Evolutionary conservation across 1,140 invertebrate species (phyloP), one percentile per base, ranked within the genome.

Genomic region (Aphaenogaster floridana): DNA sequence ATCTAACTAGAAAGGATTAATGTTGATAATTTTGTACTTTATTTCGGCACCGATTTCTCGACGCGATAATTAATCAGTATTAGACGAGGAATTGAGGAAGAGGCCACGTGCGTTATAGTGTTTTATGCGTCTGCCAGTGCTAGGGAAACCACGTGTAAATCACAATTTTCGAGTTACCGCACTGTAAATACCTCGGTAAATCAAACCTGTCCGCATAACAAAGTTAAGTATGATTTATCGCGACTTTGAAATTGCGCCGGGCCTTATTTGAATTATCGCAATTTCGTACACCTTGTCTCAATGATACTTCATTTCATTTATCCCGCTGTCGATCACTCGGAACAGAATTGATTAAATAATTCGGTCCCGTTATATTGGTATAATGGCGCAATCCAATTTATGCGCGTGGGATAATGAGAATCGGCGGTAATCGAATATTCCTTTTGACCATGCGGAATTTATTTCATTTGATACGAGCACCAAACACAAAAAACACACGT

Each of bases 141-240:
- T 48, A 61, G 57, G 69, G 5, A 21, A 74, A 74, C 54, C 69
- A 48, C 69, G 80, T 84, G 80, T 84, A 84, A 84, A 84, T 84
- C 80, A 84, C 80, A 76, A 84, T 84, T 84, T 76, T 76, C 69
- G 69, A 84, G 69, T 84, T 84, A 76, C 80, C 80, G n/a, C 69
- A 74, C 42, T 61, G 69, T 48, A 76, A 84, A 74, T 84, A 74
- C 54, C 54, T 6, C 68, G 13, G 54, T 84, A 84, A 74, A 84
- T 84, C 80, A 84, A 76, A 63, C 17, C 42, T 61, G 80, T 74
- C 42, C 28, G 80, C 69, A 42, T 61, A 76, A 74, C 68, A 74
- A 61, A 83, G 42, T 42, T 74, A 84, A 63, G 54, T 39, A 61
- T 61, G 80, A 84, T 76, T 48, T 76, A 76, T 48, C 54, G 69